Evolutionary conservation across 2,797 vertebrate genomes (phyloP).

Genomic region (Uromys caudimaculatus): DNA sequence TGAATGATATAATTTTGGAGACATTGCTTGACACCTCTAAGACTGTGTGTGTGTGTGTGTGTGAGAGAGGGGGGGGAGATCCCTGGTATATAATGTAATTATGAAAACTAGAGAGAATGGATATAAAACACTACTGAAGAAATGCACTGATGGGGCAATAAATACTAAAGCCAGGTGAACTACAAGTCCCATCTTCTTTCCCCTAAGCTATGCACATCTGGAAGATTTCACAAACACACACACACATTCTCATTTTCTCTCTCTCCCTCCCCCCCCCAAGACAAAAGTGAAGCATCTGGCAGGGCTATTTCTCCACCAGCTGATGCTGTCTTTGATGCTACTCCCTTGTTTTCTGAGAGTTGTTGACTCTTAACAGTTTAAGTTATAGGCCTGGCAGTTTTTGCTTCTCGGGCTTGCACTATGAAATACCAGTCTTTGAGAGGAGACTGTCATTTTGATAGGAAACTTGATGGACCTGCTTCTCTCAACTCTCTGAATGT

Average conservation of each 20-base stretch:
- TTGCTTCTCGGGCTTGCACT: neutral
- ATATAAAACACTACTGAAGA: neutral
- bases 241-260: too few relatives aligned
- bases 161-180: neutral
- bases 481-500: neutral
- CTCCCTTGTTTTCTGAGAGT: neutral
- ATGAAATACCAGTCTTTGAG: neutral
- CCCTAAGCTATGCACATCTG: slow-evolving; percentile 8
- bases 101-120: neutral
- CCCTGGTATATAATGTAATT: neutral
- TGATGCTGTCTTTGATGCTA: neutral
- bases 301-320: neutral
- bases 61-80: neutral
- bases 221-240: slow-evolving; percentile 38
- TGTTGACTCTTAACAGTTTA: neutral
- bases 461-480: neutral
- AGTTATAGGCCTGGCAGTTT: neutral
- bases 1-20: neutral
- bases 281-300: neutral
- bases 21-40: slow-evolving; percentile 10
- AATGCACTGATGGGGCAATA: neutral
- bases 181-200: neutral
- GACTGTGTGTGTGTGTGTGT: neutral
- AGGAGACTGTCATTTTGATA: neutral
- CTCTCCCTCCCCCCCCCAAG: neutral